A percentile compares a stretch with the other conserved stretches of the same genome.
These are phyloP conservation scores for Chesias legatella DNA, from an alignment of 2,888 invertebrate genomes.

Conservation along the genomic window DNA sequence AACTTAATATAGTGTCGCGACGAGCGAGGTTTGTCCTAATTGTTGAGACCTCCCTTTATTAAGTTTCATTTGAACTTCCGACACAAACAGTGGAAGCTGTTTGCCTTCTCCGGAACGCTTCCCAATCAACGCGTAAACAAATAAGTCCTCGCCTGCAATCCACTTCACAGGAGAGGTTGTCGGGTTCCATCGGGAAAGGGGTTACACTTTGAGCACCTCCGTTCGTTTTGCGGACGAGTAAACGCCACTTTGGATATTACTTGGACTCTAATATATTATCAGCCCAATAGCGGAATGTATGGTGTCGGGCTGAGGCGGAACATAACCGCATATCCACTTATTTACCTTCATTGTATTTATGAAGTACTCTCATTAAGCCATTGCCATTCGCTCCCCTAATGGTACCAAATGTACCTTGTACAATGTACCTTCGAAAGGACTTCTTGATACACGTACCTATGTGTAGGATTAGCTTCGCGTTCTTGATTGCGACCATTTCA, in stretches of 20 bases:
- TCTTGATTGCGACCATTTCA: conserved; percentile 27
- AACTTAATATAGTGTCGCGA: no score
- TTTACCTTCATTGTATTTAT: no score
- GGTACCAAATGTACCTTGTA: no score
- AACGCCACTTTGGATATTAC: conserved; percentile 36
- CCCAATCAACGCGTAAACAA: conserved; percentile 31
- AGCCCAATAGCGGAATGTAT: neutral
- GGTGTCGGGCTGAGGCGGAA: no score
- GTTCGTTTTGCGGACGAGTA: conserved; percentile 37
- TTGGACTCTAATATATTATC: neutral
- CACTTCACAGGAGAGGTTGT: conserved; percentile 22
- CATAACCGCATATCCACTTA: conserved; percentile 8
- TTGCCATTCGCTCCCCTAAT: conserved; percentile 56
- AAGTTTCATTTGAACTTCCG: conserved; percentile 15
- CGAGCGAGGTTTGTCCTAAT: neutral
- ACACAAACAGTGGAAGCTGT: conserved; percentile 14
- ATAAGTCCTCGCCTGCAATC: conserved; percentile 19
- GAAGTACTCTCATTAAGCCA: conserved; percentile 56
- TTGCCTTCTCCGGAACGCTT: conserved; percentile 12
- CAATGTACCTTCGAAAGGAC: conserved; percentile 40
- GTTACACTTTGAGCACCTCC: conserved; percentile 42
- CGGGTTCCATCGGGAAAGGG: conserved; percentile 9
- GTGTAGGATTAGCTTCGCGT: conserved; percentile 26
- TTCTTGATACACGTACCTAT: conserved; percentile 26
- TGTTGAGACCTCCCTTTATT: conserved; percentile 7